Percentiles rank a stretch among this genome's conserved stretches.
These are phyloP conservation scores for Sarcophaga bullata DNA, from an alignment of 1,140 invertebrate genomes.

Conservation along the genomic window DNA sequence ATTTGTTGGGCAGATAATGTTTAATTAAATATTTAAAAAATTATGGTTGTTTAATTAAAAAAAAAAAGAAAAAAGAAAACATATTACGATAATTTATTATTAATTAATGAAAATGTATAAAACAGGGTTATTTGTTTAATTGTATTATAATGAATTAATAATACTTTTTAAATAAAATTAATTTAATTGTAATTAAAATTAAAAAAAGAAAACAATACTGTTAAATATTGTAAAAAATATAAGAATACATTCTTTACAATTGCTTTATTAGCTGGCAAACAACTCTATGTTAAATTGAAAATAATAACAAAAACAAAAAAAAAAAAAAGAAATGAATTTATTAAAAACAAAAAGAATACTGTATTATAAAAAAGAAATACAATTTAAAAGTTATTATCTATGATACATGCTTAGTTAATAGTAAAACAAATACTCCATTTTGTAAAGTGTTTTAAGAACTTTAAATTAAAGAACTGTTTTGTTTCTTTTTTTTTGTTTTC, in stretches of 20 bases:
- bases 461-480: too few relatives aligned
- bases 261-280: constrained; percentile 33
- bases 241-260: constrained; percentile 23
- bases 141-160: constrained; percentile 8
- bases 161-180: neutral
- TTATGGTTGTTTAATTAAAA: constrained; percentile 29
- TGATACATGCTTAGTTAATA: too few relatives aligned
- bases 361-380: neutral
- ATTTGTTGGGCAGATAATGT: neutral
- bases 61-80: neutral
- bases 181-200: constrained; percentile 4
- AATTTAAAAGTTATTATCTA: neutral
- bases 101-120: constrained; percentile 20
- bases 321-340: neutral
- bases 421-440: constrained; percentile 5
- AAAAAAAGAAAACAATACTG: neutral
- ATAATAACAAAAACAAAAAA: constrained; percentile 25
- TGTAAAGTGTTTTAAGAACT: neutral
- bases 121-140: constrained; percentile 39
- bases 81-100: neutral
- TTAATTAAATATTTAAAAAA: neutral
- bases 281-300: constrained; percentile 36
- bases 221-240: constrained; percentile 26
- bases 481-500: too few relatives aligned
- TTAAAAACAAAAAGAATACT: neutral